Conservation (phyloP, 2,888 invertebrate genomes). For the Ennomos quercinarius region DNA sequence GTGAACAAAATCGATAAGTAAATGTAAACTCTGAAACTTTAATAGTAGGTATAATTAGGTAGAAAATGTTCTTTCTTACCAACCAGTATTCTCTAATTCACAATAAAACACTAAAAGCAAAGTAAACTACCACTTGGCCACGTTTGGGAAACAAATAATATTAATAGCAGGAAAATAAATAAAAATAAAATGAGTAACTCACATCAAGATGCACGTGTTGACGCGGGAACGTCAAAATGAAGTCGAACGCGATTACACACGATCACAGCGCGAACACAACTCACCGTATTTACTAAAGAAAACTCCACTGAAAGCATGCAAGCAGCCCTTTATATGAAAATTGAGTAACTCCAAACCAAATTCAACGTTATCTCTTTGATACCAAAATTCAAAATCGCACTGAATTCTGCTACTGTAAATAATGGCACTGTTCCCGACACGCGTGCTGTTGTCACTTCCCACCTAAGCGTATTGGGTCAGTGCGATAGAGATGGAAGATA, state of each 20-base stretch:
- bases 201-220: slow-evolving; percentile 38
- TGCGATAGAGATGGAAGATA: slow-evolving; percentile 51
- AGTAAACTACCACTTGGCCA: slow-evolving; percentile 13
- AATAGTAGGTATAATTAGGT: no score
- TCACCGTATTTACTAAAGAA: slow-evolving; percentile 46
- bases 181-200: slow-evolving; percentile 29
- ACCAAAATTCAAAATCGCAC: slow-evolving; percentile 47
- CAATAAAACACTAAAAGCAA: slow-evolving; percentile 8
- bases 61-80: slow-evolving; percentile 11
- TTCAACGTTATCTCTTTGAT: slow-evolving; percentile 41
- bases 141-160: slow-evolving; percentile 14
- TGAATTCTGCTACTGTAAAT: slow-evolving; percentile 47
- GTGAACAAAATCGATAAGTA: no score
- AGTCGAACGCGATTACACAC: slow-evolving; percentile 10
- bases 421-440: slow-evolving; percentile 57
- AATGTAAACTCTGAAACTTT: background rate
- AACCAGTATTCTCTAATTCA: slow-evolving; percentile 5
- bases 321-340: slow-evolving; percentile 67
- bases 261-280: slow-evolving; percentile 29
- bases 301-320: slow-evolving; percentile 49
- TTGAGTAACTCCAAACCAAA: slow-evolving; percentile 56
- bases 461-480: slow-evolving; percentile 40
- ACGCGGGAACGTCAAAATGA: slow-evolving; percentile 28
- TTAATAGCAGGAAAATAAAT: slow-evolving; percentile 20
- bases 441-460: slow-evolving; percentile 60